Conservation (phyloP, 2,888 invertebrate genomes). For the Hesperia comma region DNA sequence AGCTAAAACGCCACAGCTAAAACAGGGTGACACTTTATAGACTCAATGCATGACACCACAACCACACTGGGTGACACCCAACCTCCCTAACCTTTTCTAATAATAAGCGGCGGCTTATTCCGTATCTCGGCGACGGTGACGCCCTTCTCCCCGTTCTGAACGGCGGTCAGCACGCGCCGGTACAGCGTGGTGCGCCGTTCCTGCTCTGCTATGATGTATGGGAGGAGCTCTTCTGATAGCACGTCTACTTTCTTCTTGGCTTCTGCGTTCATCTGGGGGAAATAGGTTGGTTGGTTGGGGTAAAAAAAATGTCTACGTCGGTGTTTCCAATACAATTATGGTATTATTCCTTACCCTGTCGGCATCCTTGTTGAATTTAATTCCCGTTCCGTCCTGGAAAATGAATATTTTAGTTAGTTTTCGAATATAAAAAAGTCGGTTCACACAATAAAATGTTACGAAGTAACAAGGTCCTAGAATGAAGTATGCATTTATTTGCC, state of each 20-base stretch:
- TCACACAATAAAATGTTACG: no score
- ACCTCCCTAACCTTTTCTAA: slow-evolving; percentile 68
- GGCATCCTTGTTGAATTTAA: slow-evolving; percentile 77
- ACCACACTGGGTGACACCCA: no score
- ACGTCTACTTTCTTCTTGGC: slow-evolving; percentile 79
- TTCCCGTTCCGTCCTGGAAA: slow-evolving; percentile 72
- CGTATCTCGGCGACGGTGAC: slow-evolving; percentile 75
- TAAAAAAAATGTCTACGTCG: no score
- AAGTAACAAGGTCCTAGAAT: no score
- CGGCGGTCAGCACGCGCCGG: slow-evolving; percentile 73
- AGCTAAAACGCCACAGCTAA: no score
- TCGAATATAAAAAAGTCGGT: no score
- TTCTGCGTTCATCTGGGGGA: slow-evolving; percentile 72
- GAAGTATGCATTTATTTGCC: no score
- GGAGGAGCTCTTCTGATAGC: slow-evolving; percentile 72
- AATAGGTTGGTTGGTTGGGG: not conserved
- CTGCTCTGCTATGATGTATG: slow-evolving; percentile 77
- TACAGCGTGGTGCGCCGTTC: slow-evolving; percentile 71
- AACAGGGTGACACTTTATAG: no score
- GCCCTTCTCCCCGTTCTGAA: slow-evolving; percentile 77
- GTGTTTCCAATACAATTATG: no score
- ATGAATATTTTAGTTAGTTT: no score
- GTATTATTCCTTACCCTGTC: slow-evolving; percentile 73
- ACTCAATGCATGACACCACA: no score
- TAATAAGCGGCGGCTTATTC: slow-evolving; percentile 70